Percentiles rank a stretch among this genome's conserved stretches.
Conservation (phyloP, 2,888 invertebrate species). For the Perizoma flavofasciatum region DNA sequence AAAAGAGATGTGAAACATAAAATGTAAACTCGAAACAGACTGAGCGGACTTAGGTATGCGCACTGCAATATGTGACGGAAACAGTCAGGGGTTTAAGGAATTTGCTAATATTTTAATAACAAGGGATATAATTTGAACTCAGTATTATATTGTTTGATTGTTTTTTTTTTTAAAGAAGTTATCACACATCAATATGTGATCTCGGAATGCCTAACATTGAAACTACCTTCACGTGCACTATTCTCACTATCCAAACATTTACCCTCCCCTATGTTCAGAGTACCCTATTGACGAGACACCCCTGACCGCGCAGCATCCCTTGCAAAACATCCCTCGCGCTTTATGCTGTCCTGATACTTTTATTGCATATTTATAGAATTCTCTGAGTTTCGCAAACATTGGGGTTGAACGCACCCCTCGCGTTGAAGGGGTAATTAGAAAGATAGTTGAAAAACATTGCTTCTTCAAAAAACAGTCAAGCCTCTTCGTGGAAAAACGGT, state of each 20-base stretch:
- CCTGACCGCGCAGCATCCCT: slow-evolving; percentile 76
- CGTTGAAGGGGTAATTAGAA: slow-evolving; percentile 21
- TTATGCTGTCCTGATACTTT: slow-evolving; percentile 74
- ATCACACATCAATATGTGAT: too few species aligned
- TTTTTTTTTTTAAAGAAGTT: too few species aligned
- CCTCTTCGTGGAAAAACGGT: too few species aligned
- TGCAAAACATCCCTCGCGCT: slow-evolving; percentile 64
- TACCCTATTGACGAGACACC: slow-evolving; percentile 56
- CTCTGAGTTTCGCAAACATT: slow-evolving; percentile 66
- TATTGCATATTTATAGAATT: slow-evolving; percentile 78
- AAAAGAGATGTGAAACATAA: too few species aligned
- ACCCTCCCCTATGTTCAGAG: slow-evolving; percentile 40
- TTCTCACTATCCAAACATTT: slow-evolving; percentile 44
- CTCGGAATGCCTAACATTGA: too few species aligned
- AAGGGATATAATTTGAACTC: too few species aligned
- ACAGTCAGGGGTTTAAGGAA: too few species aligned
- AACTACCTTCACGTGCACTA: slow-evolving; percentile 21
- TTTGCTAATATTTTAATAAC: too few species aligned
- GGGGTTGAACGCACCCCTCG: slow-evolving; percentile 26
- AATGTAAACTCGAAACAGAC: too few species aligned
- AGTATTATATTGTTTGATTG: too few species aligned
- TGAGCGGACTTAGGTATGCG: too few species aligned
- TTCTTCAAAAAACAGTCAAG: not conserved
- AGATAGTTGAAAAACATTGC: slow-evolving; percentile 10
- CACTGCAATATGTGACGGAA: too few species aligned